Conservation (phyloP, 2,113 vertebrate species). For the Ancistrus triradiatus region DNA sequence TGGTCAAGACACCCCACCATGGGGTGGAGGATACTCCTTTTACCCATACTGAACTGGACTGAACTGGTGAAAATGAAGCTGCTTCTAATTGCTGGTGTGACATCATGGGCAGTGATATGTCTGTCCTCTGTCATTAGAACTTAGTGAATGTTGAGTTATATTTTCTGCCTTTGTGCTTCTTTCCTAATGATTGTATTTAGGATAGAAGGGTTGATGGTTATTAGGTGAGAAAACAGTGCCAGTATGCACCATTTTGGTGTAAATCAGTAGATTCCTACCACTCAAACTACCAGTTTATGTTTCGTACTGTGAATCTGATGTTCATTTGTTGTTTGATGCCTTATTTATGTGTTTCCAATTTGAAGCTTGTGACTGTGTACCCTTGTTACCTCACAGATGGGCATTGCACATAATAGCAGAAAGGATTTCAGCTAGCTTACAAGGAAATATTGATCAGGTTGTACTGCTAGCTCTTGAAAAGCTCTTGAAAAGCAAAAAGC, state of each 20-base stretch:
- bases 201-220: background rate
- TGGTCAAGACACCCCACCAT: constrained; percentile 58
- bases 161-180: constrained; percentile 21
- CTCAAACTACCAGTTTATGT: too few species aligned
- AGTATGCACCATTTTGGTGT: background rate
- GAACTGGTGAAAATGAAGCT: constrained; percentile 20
- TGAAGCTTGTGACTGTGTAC: too few species aligned
- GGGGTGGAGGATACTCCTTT: constrained; percentile 55
- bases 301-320: too few species aligned
- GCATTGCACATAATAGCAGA: too few species aligned
- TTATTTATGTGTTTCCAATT: too few species aligned
- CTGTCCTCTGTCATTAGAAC: constrained; percentile 9
- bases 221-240: background rate
- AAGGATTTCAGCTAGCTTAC: too few species aligned
- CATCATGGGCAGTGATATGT: constrained; percentile 8
- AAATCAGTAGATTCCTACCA: background rate
- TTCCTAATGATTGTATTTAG: background rate
- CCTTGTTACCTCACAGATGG: too few species aligned
- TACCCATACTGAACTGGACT: constrained; percentile 58
- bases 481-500: too few species aligned
- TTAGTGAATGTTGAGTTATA: constrained; percentile 1
- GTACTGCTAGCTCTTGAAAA: too few species aligned
- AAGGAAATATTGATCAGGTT: too few species aligned
- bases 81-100: constrained; percentile 18
- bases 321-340: too few species aligned